Evolutionary conservation across 2,888 invertebrate species (phyloP), one percentile per base, ranked within the genome.

Genomic region (Lydus trimaculatus): DNA sequence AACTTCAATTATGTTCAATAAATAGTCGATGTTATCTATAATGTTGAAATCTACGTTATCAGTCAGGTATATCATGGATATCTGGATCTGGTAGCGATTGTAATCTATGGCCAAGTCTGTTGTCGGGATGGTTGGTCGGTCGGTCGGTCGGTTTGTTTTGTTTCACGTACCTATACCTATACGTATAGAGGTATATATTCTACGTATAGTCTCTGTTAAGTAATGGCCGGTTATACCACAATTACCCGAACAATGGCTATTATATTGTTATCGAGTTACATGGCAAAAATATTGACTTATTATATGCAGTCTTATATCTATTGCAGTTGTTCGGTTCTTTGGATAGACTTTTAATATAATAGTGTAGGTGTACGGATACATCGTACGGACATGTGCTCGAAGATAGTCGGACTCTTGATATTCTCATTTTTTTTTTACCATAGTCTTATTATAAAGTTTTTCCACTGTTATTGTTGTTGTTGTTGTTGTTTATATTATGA

Each of bases 171-270:
- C 7, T 15, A 36, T 36, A 36, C 11, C 13, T 39, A 39, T n/a
- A 72, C 64, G n/a, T n/a, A n/a, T n/a, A n/a, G n/a, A n/a, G n/a
- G n/a, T n/a, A n/a, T n/a, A n/a, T n/a, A n/a, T n/a, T 28, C 62
- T 60, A 62, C 74, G 48, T 48, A 48, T 48, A 48, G 48, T 48
- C 20, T 43, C 75, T 73, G 75, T 75, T 83, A 84, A 84, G 82
- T 83, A 84, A 84, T 84, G 83, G 83, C 79, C 80, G 81, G 82
- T 80, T 81, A 83, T 81, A 81, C 83, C 82, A 84, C 84, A 84
- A 84, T 84, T 84, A 84, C 84, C 79, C 79, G 83, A 84, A 85
- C 84, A 85, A 85, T 85, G 81, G 83, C 84, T 82, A 84, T 84
- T 84, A 84, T 84, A 84, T 84, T 84, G 84, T 84, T 84, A 84